Evolutionary conservation across 2,113 vertebrate genomes (phyloP).

Genomic region (Meriones unguiculatus): DNA sequence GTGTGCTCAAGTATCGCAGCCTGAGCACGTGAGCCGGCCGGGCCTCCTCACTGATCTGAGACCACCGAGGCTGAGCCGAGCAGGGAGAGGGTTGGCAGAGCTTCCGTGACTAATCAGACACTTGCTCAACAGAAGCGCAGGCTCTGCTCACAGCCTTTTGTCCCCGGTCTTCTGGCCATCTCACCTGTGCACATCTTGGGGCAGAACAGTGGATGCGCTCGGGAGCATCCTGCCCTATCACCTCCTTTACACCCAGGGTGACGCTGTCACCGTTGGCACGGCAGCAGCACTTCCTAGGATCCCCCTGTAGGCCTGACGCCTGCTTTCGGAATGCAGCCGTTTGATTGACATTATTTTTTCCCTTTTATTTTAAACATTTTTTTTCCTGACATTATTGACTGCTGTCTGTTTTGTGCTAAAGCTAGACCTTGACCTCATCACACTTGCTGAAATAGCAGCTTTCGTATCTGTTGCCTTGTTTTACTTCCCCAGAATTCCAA

Average conservation of each 20-base stretch:
- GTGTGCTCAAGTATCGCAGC: not conserved
- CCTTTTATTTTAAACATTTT: not conserved
- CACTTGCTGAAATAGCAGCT: not conserved
- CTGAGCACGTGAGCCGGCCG: not conserved
- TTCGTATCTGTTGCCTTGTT: not conserved
- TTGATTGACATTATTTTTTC: not conserved
- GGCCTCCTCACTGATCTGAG: not conserved
- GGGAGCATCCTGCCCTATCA: not conserved
- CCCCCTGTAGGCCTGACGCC: not conserved
- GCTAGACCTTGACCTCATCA: not conserved
- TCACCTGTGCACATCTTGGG: not conserved
- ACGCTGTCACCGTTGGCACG: not conserved
- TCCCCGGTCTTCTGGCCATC: not conserved
- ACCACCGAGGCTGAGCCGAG: not conserved
- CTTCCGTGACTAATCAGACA: not conserved
- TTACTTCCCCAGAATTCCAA: not conserved
- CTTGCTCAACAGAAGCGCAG: not conserved
- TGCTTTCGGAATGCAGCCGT: not conserved
- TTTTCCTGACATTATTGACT: not conserved
- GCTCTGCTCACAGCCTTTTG: not conserved
- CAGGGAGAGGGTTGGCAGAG: not conserved
- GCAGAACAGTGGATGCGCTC: not conserved
- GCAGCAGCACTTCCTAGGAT: not conserved
- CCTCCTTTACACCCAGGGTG: slow-evolving; percentile 16
- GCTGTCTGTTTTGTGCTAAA: not conserved